Evolutionary conservation across 2,113 vertebrate genomes (phyloP).

Genomic region (Crotalus viridis): DNA sequence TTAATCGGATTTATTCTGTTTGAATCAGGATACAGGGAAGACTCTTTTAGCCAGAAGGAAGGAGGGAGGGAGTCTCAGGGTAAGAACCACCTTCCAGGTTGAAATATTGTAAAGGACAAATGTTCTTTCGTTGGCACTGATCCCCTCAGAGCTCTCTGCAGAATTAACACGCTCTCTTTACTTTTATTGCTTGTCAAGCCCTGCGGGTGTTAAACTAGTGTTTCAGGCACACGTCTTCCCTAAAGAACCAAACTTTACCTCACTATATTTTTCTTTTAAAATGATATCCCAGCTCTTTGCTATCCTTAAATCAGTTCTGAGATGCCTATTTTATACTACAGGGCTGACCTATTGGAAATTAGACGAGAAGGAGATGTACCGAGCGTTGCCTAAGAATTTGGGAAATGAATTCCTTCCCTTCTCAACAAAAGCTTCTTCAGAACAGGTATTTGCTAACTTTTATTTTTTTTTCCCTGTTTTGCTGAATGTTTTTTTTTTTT

Average conservation of each 20-base stretch:
- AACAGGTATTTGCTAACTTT: constrained; percentile 66
- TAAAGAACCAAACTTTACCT: neutral
- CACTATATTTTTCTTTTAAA: neutral
- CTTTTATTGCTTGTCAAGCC: neutral
- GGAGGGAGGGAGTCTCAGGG: neutral
- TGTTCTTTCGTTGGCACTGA: neutral
- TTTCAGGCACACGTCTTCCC: constrained; percentile 19
- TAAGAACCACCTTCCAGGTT: neutral
- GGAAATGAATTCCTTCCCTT: constrained; percentile 68
- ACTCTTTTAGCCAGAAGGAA: neutral
- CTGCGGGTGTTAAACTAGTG: neutral
- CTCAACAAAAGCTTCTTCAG: constrained; percentile 63
- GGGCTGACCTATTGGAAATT: constrained; percentile 89
- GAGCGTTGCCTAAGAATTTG: constrained; percentile 80
- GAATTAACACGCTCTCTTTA: neutral
- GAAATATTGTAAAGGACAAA: neutral
- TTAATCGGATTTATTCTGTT: neutral
- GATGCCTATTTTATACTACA: constrained; percentile 48
- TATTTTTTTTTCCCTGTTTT: neutral
- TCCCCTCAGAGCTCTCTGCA: neutral
- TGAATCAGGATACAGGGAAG: neutral
- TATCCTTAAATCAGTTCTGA: neutral
- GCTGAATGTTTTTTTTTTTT: neutral
- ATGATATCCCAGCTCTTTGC: constrained; percentile 13
- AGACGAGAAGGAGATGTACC: constrained; percentile 84